A percentile compares a stretch with the other conserved stretches of the same genome.
Evolutionary conservation across 2,888 invertebrate genomes (phyloP).

Genomic region (Clostera curtula): DNA sequence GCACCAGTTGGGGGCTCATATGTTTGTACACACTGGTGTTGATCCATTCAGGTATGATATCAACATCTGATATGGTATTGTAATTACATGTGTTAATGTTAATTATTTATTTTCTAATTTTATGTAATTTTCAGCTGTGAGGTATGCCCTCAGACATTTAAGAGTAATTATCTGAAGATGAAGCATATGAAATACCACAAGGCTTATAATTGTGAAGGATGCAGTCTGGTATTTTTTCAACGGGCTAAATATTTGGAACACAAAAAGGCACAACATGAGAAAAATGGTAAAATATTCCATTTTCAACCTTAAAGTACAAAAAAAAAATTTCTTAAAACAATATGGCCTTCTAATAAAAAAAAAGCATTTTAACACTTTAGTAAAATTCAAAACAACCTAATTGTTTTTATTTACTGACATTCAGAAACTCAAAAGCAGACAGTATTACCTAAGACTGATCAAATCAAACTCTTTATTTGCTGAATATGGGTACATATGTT

Average conservation of each 20-base stretch:
- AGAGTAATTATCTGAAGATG: constrained; percentile 55
- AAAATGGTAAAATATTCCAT: constrained; percentile 28
- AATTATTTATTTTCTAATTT: not conserved
- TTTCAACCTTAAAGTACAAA: not conserved
- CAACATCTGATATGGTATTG: constrained; percentile 1
- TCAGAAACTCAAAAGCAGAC: too few relatives aligned
- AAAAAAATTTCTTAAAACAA: constrained; percentile 3
- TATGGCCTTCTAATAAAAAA: too few relatives aligned
- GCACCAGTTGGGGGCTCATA: constrained; percentile 71
- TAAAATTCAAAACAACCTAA: too few relatives aligned
- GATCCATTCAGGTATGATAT: constrained; percentile 49
- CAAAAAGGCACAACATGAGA: constrained; percentile 44
- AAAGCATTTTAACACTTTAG: too few relatives aligned
- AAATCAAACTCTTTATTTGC: too few relatives aligned
- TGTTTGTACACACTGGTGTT: constrained; percentile 69
- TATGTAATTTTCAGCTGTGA: constrained; percentile 60
- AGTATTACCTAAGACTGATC: too few relatives aligned
- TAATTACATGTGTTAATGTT: not conserved
- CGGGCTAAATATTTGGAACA: constrained; percentile 67
- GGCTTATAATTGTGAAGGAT: constrained; percentile 62
- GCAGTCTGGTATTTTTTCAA: constrained; percentile 59
- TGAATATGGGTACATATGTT: too few relatives aligned
- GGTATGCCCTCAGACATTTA: constrained; percentile 66
- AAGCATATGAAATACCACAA: constrained; percentile 65
- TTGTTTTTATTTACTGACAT: too few relatives aligned